phyloP scores from a whole-genome alignment of 2,888 invertebrate genomes.

The Salticus scenicus region DNA sequence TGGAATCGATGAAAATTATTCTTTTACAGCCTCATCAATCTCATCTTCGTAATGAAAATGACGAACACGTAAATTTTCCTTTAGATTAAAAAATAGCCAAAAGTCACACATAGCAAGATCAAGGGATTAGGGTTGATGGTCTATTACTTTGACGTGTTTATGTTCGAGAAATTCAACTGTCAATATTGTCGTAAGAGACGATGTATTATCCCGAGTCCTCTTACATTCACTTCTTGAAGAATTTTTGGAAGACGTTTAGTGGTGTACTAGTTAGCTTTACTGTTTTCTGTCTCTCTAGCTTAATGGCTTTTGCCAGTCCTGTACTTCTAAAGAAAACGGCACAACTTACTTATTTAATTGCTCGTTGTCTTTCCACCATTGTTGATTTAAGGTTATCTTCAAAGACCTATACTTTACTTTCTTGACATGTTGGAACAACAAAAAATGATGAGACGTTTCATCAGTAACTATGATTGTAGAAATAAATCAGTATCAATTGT shows the following conservation, averaged over 20 bases:
- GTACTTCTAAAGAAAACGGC: slow-evolving; percentile 1
- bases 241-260: slow-evolving; percentile 23
- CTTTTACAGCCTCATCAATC: slow-evolving; percentile 2
- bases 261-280: slow-evolving; percentile 33
- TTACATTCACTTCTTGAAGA: neutral
- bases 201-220: neutral
- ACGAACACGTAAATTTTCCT: neutral
- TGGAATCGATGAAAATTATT: neutral
- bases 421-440: neutral
- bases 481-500: neutral
- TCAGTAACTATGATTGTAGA: neutral
- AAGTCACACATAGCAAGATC: neutral
- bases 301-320: slow-evolving; percentile 6
- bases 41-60: neutral
- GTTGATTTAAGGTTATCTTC: neutral
- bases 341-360: neutral
- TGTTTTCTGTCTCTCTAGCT: neutral
- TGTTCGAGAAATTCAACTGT: neutral
- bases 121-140: neutral
- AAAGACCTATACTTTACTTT: neutral
- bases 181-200: neutral
- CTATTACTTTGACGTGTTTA: neutral
- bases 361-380: slow-evolving; percentile 1
- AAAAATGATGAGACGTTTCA: neutral
- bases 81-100: neutral